A percentile compares a stretch with the other conserved stretches of the same genome.
These are phyloP conservation scores for Lanius collurio DNA, from an alignment of 2,113 vertebrate genomes.

Conservation along the genomic window DNA sequence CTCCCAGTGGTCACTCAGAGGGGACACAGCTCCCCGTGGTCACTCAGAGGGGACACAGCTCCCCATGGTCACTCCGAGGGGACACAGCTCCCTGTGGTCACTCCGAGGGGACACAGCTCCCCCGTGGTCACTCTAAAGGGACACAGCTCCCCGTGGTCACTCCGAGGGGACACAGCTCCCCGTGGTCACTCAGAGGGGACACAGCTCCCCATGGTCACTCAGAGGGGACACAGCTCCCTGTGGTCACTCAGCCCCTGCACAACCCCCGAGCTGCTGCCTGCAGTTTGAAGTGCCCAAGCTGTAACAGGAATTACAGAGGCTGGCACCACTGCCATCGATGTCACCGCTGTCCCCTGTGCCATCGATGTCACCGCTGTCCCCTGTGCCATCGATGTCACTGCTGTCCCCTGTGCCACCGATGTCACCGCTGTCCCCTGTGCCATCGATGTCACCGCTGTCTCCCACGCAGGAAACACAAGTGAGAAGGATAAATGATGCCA, in stretches of 20 bases:
- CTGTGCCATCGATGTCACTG: too few species aligned
- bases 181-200: not conserved
- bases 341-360: too few species aligned
- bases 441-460: not conserved
- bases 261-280: not conserved
- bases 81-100: not conserved
- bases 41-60: not conserved
- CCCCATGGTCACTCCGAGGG: not conserved
- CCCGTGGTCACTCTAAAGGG: too few species aligned
- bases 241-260: not conserved
- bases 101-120: not conserved
- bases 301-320: not conserved
- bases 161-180: too few species aligned
- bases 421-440: too few species aligned
- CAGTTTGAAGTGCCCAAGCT: not conserved
- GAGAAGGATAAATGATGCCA: not conserved
- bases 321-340: not conserved
- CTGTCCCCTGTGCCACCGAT: too few species aligned
- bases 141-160: not conserved
- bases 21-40: not conserved
- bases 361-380: not conserved
- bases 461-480: not conserved
- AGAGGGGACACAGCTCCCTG: not conserved
- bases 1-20: rapidly evolving
- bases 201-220: too few species aligned